Evolutionary conservation across 1,140 invertebrate genomes (phyloP).

Genomic region (Parapsyche elsis): DNA sequence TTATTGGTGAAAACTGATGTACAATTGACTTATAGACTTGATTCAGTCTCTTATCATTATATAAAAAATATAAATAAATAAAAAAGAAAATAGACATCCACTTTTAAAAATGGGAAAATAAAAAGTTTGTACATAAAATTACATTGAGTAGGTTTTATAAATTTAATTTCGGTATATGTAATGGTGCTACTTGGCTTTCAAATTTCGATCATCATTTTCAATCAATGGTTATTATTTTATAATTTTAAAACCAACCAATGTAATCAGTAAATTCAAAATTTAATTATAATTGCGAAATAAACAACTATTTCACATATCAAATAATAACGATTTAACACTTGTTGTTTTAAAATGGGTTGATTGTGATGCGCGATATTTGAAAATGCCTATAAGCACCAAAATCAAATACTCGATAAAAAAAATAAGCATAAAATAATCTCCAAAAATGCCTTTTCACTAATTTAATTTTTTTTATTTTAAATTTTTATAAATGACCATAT

Average conservation of each 20-base stretch:
- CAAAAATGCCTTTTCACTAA: background rate
- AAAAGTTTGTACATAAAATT: slow-evolving; percentile 35
- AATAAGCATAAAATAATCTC: slow-evolving; percentile 7
- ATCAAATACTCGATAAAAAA: slow-evolving; percentile 4
- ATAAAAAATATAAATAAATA: background rate
- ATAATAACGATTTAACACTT: background rate
- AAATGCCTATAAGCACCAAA: slow-evolving; percentile 36
- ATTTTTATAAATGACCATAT: background rate
- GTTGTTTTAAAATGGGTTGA: background rate
- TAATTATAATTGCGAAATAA: background rate
- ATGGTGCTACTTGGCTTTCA: slow-evolving; percentile 47
- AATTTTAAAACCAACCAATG: background rate
- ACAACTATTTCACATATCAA: slow-evolving; percentile 4
- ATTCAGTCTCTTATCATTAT: background rate
- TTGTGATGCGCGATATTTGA: slow-evolving; percentile 26
- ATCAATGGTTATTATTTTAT: background rate
- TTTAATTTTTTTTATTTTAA: background rate
- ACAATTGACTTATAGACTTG: background rate
- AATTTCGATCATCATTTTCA: slow-evolving; percentile 35
- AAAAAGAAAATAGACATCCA: background rate
- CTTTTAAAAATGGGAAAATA: slow-evolving; percentile 3
- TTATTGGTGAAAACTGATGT: slow-evolving; percentile 2
- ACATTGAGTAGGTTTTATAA: slow-evolving; percentile 55
- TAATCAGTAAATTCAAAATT: no score
- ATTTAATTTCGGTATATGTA: slow-evolving; percentile 49